These are phyloP conservation scores for Ichneumoninae sp. DNA, from an alignment of 2,888 invertebrate species.

Conservation along the genomic window DNA sequence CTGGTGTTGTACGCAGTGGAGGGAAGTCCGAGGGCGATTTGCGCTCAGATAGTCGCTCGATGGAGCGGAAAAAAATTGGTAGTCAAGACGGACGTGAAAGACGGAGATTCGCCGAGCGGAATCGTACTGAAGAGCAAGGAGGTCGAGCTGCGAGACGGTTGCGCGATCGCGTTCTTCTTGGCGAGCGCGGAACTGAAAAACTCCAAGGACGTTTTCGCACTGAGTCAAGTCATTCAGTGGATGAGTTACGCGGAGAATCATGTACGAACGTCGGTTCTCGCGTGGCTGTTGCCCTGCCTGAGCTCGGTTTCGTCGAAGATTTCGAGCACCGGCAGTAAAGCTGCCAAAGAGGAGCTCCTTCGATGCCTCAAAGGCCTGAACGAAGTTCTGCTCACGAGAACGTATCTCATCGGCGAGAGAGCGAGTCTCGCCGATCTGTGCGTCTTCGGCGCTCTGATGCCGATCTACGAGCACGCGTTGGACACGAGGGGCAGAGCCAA, in stretches of 20 bases:
- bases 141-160: slow-evolving; percentile 75
- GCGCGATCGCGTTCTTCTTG: slow-evolving; percentile 82
- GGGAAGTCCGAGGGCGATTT: slow-evolving; percentile 73
- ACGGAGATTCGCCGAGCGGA: slow-evolving; percentile 36
- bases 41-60: slow-evolving; percentile 77
- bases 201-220: slow-evolving; percentile 72
- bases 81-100: slow-evolving; percentile 59
- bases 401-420: slow-evolving; percentile 83
- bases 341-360: slow-evolving; percentile 76
- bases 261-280: slow-evolving; percentile 79
- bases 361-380: slow-evolving; percentile 78
- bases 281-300: slow-evolving; percentile 74
- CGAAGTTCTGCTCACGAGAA: slow-evolving; percentile 78
- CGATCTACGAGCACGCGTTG: slow-evolving; percentile 80
- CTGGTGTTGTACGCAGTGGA: slow-evolving; percentile 71
- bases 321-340: slow-evolving; percentile 24
- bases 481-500: slow-evolving; percentile 73
- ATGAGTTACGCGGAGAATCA: slow-evolving; percentile 82
- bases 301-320: slow-evolving; percentile 40
- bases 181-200: slow-evolving; percentile 77
- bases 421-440: slow-evolving; percentile 84
- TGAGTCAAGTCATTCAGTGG: slow-evolving; percentile 84
- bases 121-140: slow-evolving; percentile 72
- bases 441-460: slow-evolving; percentile 80
- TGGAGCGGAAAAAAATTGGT: slow-evolving; percentile 75